Evolutionary conservation across 2,797 vertebrate species (phyloP).

Genomic region (Gouania willdenowi): DNA sequence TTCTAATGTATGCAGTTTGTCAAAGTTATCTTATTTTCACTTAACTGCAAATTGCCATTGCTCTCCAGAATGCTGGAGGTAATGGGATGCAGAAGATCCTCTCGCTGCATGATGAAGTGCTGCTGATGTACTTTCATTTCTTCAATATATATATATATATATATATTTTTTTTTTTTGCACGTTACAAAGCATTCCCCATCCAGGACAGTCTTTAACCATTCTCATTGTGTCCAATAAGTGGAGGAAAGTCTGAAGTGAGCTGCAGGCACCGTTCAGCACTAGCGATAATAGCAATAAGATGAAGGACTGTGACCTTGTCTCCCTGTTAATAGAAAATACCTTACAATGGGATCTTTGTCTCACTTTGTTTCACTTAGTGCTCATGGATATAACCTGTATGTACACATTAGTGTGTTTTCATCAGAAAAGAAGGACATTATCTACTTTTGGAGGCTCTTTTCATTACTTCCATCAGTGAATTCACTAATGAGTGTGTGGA

Average conservation of each 20-base stretch:
- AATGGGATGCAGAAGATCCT: conserved; percentile 21
- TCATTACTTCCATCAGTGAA: no score
- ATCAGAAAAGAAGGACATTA: no score
- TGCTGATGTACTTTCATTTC: no score
- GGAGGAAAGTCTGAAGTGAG: conserved; percentile 14
- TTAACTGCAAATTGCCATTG: conserved; percentile 20
- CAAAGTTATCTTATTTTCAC: conserved; percentile 10
- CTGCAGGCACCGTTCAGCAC: conserved; percentile 19
- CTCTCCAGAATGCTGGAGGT: conserved; percentile 4
- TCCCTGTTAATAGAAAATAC: conserved; percentile 55
- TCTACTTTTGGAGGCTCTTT: conserved; percentile 8
- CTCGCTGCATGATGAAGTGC: conserved; percentile 5
- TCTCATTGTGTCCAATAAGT: conserved; percentile 35
- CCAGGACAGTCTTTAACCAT: conserved; percentile 8
- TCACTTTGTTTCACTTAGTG: conserved; percentile 31
- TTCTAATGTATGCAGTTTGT: not conserved
- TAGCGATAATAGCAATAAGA: conserved; percentile 40
- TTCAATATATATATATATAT: no score
- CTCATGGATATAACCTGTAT: conserved; percentile 18
- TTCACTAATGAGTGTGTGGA: no score
- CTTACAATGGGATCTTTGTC: conserved; percentile 66
- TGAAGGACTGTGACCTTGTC: conserved; percentile 64
- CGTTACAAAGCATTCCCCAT: no score
- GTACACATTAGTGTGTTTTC: no score
- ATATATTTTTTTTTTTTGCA: no score